These are phyloP conservation scores for Odontesthes bonariensis DNA, from an alignment of 2,113 vertebrate species.

Conservation along the genomic window DNA sequence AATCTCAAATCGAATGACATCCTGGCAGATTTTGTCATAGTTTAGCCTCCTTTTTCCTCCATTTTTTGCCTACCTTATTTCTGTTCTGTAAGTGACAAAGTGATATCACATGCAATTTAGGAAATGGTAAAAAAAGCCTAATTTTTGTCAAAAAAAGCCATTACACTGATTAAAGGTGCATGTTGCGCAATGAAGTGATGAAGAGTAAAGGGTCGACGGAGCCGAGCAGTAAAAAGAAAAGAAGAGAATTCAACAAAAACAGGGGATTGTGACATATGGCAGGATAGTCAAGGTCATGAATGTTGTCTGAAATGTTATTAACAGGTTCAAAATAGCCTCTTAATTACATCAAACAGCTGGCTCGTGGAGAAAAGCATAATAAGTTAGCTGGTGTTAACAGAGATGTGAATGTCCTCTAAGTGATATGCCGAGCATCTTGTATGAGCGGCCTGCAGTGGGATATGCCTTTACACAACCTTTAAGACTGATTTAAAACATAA, in stretches of 20 bases:
- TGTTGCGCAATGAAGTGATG: slow-evolving; percentile 21
- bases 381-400: not conserved
- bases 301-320: slow-evolving; percentile 31
- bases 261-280: not conserved
- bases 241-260: slow-evolving; percentile 26
- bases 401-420: slow-evolving; percentile 32
- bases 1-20: slow-evolving; percentile 1
- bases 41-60: not conserved
- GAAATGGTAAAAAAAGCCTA: slow-evolving; percentile 39
- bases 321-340: slow-evolving; percentile 40
- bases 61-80: not conserved
- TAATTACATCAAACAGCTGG: slow-evolving; percentile 60
- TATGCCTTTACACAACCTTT: not conserved
- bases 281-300: slow-evolving; percentile 23
- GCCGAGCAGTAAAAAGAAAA: not conserved
- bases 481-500: not conserved
- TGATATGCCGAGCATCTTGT: slow-evolving; percentile 18
- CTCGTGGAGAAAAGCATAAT: not conserved
- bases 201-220: not conserved
- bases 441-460: slow-evolving; percentile 7
- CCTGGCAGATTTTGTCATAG: slow-evolving; percentile 5
- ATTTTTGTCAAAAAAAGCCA: slow-evolving; percentile 8
- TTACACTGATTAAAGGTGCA: slow-evolving; percentile 45
- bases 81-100: not conserved
- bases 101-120: slow-evolving; percentile 12